Percentiles rank a stretch among this genome's conserved stretches.
These are phyloP conservation scores for Lerista edwardsae DNA, from an alignment of 2,797 vertebrate species.

Conservation along the genomic window DNA sequence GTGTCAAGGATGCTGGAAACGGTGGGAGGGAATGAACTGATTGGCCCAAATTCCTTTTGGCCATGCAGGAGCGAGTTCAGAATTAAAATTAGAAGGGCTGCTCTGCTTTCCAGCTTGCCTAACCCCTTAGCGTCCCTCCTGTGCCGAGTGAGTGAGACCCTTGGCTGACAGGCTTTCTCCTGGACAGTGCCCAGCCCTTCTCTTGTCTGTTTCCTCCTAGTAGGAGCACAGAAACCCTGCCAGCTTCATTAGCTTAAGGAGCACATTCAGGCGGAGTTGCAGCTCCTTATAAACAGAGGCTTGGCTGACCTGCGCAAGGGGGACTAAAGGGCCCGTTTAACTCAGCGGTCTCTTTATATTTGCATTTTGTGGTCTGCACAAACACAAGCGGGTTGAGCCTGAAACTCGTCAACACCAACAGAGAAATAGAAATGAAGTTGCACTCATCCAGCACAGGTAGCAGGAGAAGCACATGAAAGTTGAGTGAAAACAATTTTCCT, in stretches of 20 bases:
- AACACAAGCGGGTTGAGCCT: too few relatives aligned
- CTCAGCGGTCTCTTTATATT: not conserved
- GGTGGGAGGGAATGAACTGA: not conserved
- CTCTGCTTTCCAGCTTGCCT: not conserved
- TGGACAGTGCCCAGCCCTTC: slow-evolving; percentile 20
- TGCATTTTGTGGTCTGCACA: not conserved
- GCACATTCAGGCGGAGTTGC: not conserved
- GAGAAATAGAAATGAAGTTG: not conserved
- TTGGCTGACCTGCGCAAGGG: not conserved
- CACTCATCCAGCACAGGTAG: too few relatives aligned
- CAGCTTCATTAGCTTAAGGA: slow-evolving; percentile 8
- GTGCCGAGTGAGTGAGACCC: fast-evolving
- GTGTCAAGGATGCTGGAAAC: not conserved
- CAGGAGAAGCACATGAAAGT: too few relatives aligned
- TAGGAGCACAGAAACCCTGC: slow-evolving; percentile 3
- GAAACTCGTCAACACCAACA: not conserved
- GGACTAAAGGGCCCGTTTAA: not conserved
- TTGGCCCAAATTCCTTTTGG: fast-evolving
- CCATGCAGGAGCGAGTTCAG: not conserved
- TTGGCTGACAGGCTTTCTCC: fast-evolving
- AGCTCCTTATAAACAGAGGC: not conserved
- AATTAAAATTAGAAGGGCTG: not conserved
- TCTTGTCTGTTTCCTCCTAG: not conserved
- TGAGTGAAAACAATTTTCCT: not conserved
- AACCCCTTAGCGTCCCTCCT: not conserved